Conservation (phyloP, 2,888 invertebrate species). For the Xestia rhomboidea region DNA sequence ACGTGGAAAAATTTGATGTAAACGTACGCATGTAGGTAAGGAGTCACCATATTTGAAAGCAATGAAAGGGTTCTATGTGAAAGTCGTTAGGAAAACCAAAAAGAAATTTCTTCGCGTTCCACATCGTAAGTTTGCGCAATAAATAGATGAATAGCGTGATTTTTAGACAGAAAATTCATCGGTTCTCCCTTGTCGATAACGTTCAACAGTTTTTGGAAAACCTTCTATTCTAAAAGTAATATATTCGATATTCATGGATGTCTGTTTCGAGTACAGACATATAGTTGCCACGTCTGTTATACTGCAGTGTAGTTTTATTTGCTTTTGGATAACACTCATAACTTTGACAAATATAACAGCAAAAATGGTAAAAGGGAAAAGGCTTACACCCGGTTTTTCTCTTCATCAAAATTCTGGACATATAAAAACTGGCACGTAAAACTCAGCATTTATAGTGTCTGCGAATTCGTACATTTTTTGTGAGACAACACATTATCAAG, state of each 20-base stretch:
- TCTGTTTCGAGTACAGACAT: background rate
- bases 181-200: background rate
- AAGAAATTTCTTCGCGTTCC: background rate
- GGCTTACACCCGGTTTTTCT: background rate
- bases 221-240: background rate
- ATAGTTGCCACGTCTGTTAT: background rate
- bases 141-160: background rate
- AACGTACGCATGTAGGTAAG: slow-evolving; percentile 6
- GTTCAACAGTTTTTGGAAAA: background rate
- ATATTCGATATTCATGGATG: background rate
- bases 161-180: background rate
- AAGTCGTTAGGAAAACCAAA: slow-evolving; percentile 29
- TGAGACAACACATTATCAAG: background rate
- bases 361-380: slow-evolving; percentile 26
- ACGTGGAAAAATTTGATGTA: slow-evolving; percentile 49
- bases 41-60: slow-evolving; percentile 23
- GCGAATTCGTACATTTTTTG: background rate
- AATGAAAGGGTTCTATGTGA: slow-evolving; percentile 20
- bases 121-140: background rate
- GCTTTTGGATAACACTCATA: slow-evolving; percentile 6
- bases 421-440: background rate
- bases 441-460: background rate
- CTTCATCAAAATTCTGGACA: background rate
- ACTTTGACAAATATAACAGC: slow-evolving; percentile 16
- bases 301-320: slow-evolving; percentile 21